Conservation (phyloP, 2,888 invertebrate species). For the Helleia helle region DNA sequence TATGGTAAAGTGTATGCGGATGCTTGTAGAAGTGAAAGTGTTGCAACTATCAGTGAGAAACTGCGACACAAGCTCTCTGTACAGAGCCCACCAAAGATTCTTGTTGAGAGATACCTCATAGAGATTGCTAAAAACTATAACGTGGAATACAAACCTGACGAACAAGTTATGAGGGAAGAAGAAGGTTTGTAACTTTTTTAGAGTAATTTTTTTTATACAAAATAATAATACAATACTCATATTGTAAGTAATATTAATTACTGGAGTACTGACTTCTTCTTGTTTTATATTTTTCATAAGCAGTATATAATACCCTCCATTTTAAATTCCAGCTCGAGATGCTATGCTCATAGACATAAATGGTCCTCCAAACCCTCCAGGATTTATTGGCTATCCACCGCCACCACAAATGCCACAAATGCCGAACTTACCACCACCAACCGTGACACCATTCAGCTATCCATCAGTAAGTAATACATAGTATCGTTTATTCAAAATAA, state of each 20-base stretch:
- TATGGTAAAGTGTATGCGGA: constrained; percentile 96
- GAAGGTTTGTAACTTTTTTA: constrained; percentile 42
- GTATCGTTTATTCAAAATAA: too few relatives aligned
- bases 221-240: not conserved
- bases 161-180: constrained; percentile 89
- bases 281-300: too few relatives aligned
- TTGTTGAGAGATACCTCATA: constrained; percentile 94
- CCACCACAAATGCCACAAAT: constrained; percentile 76
- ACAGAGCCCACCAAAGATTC: constrained; percentile 94
- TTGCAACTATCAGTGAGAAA: constrained; percentile 90
- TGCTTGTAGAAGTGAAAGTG: constrained; percentile 86
- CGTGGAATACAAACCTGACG: constrained; percentile 96
- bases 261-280: not conserved
- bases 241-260: not conserved
- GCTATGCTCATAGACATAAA: constrained; percentile 80
- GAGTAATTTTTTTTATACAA: too few relatives aligned
- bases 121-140: constrained; percentile 98
- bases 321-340: constrained; percentile 63
- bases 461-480: constrained; percentile 59
- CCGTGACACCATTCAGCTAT: constrained; percentile 77
- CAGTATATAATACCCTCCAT: too few relatives aligned
- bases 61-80: constrained; percentile 94
- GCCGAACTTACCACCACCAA: constrained; percentile 58
- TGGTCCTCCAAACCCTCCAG: constrained; percentile 80
- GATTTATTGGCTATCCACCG: constrained; percentile 87